These are phyloP conservation scores for Varanus komodoensis DNA, from an alignment of 2,113 vertebrate species.

Conservation along the genomic window DNA sequence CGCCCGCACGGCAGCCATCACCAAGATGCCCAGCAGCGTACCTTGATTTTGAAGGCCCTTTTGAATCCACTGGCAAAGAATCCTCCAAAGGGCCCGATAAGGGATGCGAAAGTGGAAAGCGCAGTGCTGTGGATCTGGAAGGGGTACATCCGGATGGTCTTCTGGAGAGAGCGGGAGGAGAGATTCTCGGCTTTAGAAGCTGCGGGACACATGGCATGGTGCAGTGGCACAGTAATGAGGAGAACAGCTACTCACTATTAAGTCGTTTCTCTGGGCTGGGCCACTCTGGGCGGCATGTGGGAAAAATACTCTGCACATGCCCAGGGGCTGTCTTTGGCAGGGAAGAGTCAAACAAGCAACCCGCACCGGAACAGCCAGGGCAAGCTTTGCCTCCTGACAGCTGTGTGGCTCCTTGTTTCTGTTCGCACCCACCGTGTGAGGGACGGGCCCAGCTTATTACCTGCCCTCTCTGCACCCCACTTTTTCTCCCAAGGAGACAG, in stretches of 20 bases:
- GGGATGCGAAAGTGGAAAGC: conserved; percentile 93
- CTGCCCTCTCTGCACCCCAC: too few species aligned
- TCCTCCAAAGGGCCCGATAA: conserved; percentile 95
- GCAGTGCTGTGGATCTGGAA: conserved; percentile 99
- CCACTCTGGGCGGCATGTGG: background rate
- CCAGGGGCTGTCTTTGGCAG: background rate
- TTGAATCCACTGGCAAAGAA: conserved; percentile 99
- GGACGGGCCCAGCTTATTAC: background rate
- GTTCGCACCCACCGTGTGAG: background rate
- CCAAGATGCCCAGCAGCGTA: conserved; percentile 55
- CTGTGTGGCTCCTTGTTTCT: background rate
- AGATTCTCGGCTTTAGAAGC: rapidly evolving
- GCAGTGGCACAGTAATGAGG: background rate
- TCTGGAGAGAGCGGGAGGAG: conserved; percentile 73
- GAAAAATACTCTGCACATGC: background rate
- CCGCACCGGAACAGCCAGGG: background rate
- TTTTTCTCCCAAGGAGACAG: too few species aligned
- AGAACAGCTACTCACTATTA: background rate
- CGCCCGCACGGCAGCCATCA: rapidly evolving
- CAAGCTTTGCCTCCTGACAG: background rate
- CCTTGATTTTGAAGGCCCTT: conserved; percentile 99
- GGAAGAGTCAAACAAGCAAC: background rate
- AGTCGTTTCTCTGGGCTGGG: background rate
- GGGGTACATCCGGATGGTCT: conserved; percentile 90
- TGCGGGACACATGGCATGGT: background rate